Base-by-base conservation (phyloP, 1,140 invertebrate species). In the Pogonus chalceus region DNA sequence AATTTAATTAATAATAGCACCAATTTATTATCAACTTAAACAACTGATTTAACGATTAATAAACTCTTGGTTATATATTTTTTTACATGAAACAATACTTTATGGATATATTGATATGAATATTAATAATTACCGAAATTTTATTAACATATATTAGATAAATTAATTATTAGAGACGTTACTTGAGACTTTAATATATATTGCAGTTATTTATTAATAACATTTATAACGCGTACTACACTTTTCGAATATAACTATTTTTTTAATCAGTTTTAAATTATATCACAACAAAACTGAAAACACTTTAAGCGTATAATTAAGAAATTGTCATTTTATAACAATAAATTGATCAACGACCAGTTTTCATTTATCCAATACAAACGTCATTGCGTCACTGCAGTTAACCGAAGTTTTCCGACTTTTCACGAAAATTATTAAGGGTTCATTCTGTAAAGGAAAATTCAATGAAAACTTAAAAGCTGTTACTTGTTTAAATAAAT, bases 331-430 rank as follows among this genome's bases (percentile, higher is more conserved):
- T 43, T 9, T 43, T 43, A 43, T 16, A 43, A 43, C 37, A 43
- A 43, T 43, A 16, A 43, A 43, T 43, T 9, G 7, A 43, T 10
- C 37, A 43, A 43, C 37, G 37, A 43, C 18, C 37, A 43, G 9
- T 43, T 12, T 3, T 18, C 18, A 18, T 7, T 43, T 55, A 49
- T 50, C 53, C 51, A 49, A 7, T 49, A 54, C 54, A 48, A 58
- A 31, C 57, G 57, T 57, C 53, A 48, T 57, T 57, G 52, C 53
- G 53, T 58, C 57, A 58, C 50, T 58, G 57, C 57, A 58, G 57
- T 16, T 9, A 10, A 39, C 20, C 57, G 57, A 58, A 22, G 10
- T 22, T 2, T 22, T 7, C 20, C 56, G 56, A 58, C 16, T 37
- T 14, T 16, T 7, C 14, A 23, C 47, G 55, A 53, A 50, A 49